A percentile compares a stretch with the other conserved stretches of the same genome.
These are phyloP conservation scores for Heteractis magnifica DNA, from an alignment of 92 coral and sea anemone genomes.

Conservation along the genomic window DNA sequence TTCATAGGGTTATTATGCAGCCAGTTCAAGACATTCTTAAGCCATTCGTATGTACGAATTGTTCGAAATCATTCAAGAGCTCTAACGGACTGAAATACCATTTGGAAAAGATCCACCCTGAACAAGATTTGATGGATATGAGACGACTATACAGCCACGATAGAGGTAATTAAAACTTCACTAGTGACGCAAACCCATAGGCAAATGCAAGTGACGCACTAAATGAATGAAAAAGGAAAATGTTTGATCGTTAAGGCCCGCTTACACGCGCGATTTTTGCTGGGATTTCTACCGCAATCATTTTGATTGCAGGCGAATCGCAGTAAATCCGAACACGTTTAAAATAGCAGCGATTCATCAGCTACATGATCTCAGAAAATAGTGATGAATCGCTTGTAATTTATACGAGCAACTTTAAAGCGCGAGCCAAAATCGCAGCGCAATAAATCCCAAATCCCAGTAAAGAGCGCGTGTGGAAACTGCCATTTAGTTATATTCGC, in stretches of 20 bases:
- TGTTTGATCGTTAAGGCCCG: not conserved
- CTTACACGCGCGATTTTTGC: too few relatives aligned
- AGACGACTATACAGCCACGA: conserved; percentile 11
- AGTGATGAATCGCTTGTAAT: too few relatives aligned
- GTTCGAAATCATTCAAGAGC: conserved; percentile 73
- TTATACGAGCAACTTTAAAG: too few relatives aligned
- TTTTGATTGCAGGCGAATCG: too few relatives aligned
- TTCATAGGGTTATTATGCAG: conserved; percentile 48
- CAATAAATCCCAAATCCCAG: too few relatives aligned
- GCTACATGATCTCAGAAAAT: too few relatives aligned
- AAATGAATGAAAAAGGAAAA: not conserved
- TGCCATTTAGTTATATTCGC: too few relatives aligned
- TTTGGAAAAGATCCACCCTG: conserved; percentile 48
- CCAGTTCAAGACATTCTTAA: conserved; percentile 56
- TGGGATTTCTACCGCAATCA: too few relatives aligned
- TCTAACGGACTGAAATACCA: conserved; percentile 80
- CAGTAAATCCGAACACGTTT: too few relatives aligned
- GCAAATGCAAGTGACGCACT: not conserved
- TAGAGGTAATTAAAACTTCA: conserved; percentile 3
- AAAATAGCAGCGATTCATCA: too few relatives aligned
- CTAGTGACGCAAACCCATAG: not conserved
- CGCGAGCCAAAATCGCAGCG: too few relatives aligned
- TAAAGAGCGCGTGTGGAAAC: too few relatives aligned
- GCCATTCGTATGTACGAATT: conserved; percentile 49
- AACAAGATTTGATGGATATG: conserved; percentile 39